Evolutionary conservation across 1,140 invertebrate genomes (phyloP).

Genomic region (Grapholita molesta): DNA sequence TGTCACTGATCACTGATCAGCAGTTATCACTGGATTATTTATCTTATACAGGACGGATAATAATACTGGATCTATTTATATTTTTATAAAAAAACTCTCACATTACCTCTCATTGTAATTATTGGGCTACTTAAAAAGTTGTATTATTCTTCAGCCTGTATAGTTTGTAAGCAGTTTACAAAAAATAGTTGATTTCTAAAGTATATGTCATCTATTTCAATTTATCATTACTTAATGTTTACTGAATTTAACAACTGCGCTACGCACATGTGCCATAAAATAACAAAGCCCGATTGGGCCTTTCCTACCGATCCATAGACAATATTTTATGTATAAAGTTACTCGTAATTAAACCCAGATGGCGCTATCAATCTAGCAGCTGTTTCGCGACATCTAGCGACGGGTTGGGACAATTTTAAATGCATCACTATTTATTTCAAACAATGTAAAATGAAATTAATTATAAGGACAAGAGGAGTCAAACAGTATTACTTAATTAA

Average conservation of each 20-base stretch:
- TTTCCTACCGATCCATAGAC: constrained; percentile 48
- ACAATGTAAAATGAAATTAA: neutral
- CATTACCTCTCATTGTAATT: neutral
- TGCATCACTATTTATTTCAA: constrained; percentile 10
- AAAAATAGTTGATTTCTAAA: neutral
- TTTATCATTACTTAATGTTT: neutral
- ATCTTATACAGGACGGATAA: neutral
- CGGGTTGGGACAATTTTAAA: neutral
- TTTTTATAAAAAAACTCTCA: neutral
- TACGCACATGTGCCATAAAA: constrained; percentile 65
- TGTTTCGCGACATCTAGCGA: neutral
- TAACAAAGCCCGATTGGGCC: constrained; percentile 53
- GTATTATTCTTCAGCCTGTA: constrained; percentile 1
- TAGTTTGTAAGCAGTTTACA: neutral
- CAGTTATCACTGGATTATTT: neutral
- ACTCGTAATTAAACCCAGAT: neutral
- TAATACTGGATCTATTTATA: neutral
- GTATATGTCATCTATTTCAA: too few relatives aligned
- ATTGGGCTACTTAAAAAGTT: neutral
- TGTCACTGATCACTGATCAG: neutral
- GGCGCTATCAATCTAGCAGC: neutral
- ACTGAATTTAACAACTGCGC: neutral
- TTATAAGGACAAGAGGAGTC: constrained; percentile 49
- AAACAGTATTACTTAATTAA: constrained; percentile 76
- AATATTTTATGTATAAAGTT: neutral